Percentiles rank a stretch among this genome's conserved stretches.
These are phyloP conservation scores for Vulpes ferrilata DNA, from an alignment of 2,113 vertebrate genomes.

Conservation along the genomic window DNA sequence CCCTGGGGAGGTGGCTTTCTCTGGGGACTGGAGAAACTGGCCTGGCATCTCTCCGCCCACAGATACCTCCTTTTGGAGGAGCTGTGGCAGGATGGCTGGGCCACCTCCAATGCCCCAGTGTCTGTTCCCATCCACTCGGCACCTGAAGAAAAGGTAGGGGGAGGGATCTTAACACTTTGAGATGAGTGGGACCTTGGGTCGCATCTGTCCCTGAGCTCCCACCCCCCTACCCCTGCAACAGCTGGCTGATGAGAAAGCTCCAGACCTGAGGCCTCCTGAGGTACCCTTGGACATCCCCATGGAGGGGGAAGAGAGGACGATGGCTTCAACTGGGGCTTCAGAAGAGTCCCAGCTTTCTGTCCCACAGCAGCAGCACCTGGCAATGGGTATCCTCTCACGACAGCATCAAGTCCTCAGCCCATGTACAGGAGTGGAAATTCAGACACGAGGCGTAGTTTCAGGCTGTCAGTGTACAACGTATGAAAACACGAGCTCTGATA, in stretches of 20 bases:
- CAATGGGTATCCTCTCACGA: accelerated
- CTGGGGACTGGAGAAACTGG: not conserved
- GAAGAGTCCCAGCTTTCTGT: not conserved
- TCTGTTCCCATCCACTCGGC: not conserved
- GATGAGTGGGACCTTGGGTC: not conserved
- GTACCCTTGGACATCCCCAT: not conserved
- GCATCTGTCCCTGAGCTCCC: not conserved
- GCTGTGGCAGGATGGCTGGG: not conserved
- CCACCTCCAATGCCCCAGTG: not conserved
- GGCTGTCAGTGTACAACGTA: accelerated
- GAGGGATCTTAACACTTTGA: not conserved
- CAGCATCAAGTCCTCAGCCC: not conserved
- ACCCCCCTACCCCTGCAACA: not conserved
- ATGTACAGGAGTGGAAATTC: not conserved
- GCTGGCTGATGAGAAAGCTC: not conserved
- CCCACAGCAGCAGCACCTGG: not conserved
- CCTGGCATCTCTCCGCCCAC: not conserved
- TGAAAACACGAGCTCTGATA: not conserved
- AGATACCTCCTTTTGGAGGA: not conserved
- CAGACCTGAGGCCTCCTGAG: not conserved
- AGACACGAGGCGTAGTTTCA: too few species aligned
- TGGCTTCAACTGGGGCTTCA: not conserved
- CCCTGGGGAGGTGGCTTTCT: not conserved
- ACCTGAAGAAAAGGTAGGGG: not conserved
- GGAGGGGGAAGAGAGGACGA: not conserved